Conservation (phyloP, 2,113 vertebrate species). For the Oryzias woworae region DNA sequence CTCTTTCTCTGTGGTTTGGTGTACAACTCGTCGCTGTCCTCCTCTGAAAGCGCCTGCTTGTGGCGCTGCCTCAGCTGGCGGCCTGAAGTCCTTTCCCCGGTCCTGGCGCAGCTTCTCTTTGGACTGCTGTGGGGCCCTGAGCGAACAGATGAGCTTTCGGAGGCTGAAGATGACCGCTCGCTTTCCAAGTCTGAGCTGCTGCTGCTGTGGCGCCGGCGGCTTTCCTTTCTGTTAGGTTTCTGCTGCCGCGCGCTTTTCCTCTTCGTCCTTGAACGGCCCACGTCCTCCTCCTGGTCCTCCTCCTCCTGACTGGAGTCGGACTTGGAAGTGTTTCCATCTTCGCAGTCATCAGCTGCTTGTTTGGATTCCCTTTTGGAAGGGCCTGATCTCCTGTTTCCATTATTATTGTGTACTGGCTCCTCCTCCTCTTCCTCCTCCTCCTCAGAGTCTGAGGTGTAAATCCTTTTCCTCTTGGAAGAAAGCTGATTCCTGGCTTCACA, state of each 20-base stretch:
- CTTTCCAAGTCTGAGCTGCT: slow-evolving; percentile 62
- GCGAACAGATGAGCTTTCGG: slow-evolving; percentile 63
- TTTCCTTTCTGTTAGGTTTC: neutral
- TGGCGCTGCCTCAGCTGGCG: slow-evolving; percentile 41
- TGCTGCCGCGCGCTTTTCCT: slow-evolving; percentile 61
- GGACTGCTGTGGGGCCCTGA: slow-evolving; percentile 73
- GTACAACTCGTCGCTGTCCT: slow-evolving; percentile 60
- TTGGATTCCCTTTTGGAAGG: slow-evolving; percentile 48
- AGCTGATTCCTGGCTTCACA: slow-evolving; percentile 29
- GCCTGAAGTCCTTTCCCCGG: slow-evolving; percentile 30
- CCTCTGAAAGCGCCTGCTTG: slow-evolving; percentile 42
- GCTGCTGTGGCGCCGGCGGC: slow-evolving; percentile 24
- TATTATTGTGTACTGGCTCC: slow-evolving; percentile 30
- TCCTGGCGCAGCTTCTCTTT: slow-evolving; percentile 58
- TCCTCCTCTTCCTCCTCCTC: slow-evolving; percentile 19
- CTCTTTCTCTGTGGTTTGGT: slow-evolving; percentile 36
- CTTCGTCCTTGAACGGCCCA: slow-evolving; percentile 16
- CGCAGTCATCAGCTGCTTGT: slow-evolving; percentile 6
- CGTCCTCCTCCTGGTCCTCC: slow-evolving; percentile 19
- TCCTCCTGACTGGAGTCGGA: slow-evolving; percentile 46
- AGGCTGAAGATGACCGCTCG: slow-evolving; percentile 53
- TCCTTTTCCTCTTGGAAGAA: slow-evolving; percentile 70
- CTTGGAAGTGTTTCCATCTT: slow-evolving; percentile 23
- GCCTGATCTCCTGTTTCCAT: slow-evolving; percentile 35
- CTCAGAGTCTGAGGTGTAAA: slow-evolving; percentile 75